Percentiles rank a stretch among this genome's conserved stretches.
phyloP scores from a whole-genome alignment of 2,797 vertebrate species.

The Sphenodon punctatus region DNA sequence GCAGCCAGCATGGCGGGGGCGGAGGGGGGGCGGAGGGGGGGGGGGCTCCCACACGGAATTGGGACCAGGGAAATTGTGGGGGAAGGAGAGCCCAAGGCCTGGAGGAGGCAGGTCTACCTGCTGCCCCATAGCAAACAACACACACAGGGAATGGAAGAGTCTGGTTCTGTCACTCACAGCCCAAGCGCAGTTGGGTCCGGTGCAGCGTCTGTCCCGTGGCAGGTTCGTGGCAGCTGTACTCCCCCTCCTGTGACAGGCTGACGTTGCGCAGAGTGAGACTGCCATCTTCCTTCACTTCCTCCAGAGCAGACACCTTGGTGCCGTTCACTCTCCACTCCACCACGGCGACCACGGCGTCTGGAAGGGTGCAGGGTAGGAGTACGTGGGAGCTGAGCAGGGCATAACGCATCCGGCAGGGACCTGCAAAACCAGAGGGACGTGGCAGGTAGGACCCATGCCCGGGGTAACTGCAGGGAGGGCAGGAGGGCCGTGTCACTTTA shows the following conservation, averaged over 20 bases:
- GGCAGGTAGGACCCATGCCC: neutral
- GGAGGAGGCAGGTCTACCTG: too few species aligned
- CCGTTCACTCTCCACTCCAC: neutral
- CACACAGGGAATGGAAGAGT: too few species aligned
- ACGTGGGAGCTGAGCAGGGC: neutral
- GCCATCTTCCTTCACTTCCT: neutral
- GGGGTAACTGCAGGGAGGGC: neutral
- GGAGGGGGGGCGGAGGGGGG: too few species aligned
- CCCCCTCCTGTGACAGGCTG: neutral
- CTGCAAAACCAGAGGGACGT: fast-evolving
- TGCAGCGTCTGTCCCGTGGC: neutral
- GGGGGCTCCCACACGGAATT: too few species aligned
- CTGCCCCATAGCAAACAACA: neutral
- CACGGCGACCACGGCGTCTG: neutral
- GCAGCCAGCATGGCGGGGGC: too few species aligned
- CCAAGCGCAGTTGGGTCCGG: neutral
- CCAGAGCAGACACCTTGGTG: too few species aligned
- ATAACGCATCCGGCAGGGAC: neutral
- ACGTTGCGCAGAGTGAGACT: neutral
- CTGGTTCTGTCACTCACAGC: neutral
- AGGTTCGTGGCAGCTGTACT: neutral
- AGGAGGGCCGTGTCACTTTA: neutral
- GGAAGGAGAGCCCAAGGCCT: neutral
- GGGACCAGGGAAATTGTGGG: too few species aligned
- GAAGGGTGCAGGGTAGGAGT: neutral